phyloP scores from a whole-genome alignment of 2,797 vertebrate species.

The Peromyscus eremicus region DNA sequence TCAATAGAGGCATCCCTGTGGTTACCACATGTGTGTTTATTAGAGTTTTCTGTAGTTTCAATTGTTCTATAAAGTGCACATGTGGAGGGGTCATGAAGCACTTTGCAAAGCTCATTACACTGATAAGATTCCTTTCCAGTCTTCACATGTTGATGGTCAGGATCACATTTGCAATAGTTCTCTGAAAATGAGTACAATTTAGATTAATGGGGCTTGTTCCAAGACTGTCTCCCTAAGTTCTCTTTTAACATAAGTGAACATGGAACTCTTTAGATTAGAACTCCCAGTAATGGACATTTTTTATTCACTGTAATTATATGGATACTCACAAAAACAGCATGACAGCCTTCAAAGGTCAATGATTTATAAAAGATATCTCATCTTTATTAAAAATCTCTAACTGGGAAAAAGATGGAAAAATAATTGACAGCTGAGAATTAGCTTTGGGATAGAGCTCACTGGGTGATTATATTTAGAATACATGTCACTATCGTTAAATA shows the following conservation, averaged over 20 bases:
- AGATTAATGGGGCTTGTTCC: neutral
- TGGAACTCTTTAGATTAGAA: neutral
- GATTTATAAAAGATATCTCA: neutral
- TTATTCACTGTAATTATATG: neutral
- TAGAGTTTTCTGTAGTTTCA: too few relatives aligned
- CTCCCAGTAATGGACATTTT: neutral
- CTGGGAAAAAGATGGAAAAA: neutral
- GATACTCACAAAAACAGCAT: neutral
- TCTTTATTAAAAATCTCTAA: neutral
- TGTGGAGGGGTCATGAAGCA: too few relatives aligned
- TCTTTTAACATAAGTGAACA: neutral
- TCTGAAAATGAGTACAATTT: neutral
- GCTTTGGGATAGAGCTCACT: neutral
- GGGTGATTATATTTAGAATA: neutral
- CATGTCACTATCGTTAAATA: neutral
- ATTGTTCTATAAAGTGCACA: too few relatives aligned
- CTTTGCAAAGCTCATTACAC: too few relatives aligned
- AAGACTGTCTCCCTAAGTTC: neutral
- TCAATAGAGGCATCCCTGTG: neutral
- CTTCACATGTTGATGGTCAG: neutral
- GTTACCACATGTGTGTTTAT: too few relatives aligned
- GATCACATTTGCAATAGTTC: neutral
- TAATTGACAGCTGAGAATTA: neutral
- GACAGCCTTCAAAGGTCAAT: neutral
- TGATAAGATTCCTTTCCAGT: too few relatives aligned